Evolutionary conservation across 2,888 invertebrate species (phyloP).

Genomic region (Neuroscelio doddi): DNA sequence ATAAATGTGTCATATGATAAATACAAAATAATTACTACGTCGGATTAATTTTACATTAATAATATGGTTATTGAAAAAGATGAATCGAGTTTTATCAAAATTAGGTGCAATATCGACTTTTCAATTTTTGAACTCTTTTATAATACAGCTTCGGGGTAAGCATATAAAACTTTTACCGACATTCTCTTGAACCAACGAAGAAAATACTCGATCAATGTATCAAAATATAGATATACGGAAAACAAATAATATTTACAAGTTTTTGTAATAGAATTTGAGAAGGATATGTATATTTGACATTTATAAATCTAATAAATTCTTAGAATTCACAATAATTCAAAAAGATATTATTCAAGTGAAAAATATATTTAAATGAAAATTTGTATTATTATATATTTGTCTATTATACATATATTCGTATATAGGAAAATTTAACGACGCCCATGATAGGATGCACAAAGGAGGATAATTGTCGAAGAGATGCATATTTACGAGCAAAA

Average conservation of each 20-base stretch:
- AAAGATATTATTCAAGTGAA: too few species aligned
- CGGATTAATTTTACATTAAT: too few species aligned
- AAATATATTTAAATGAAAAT: too few species aligned
- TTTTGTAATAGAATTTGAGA: slow-evolving; percentile 11
- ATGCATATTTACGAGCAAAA: slow-evolving; percentile 48
- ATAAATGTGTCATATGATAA: too few species aligned
- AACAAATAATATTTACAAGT: slow-evolving; percentile 20
- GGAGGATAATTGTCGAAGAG: slow-evolving; percentile 59
- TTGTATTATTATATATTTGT: not conserved
- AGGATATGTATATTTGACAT: not conserved
- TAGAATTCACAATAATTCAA: too few species aligned
- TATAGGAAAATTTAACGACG: slow-evolving; percentile 41
- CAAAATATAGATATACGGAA: slow-evolving; percentile 18
- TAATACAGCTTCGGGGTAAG: slow-evolving; percentile 16
- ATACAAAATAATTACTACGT: too few species aligned
- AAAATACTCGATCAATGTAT: slow-evolving; percentile 8
- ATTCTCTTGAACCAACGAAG: not conserved
- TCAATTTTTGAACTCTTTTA: slow-evolving; percentile 20
- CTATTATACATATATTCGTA: too few species aligned
- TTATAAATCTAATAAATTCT: too few species aligned
- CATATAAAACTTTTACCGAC: slow-evolving; percentile 10
- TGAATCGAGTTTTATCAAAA: not conserved
- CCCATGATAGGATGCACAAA: slow-evolving; percentile 58
- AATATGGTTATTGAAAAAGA: too few species aligned
- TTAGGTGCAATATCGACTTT: slow-evolving; percentile 7